Base-by-base conservation (phyloP, 2,113 vertebrate species). In the Tor tambroides region DNA sequence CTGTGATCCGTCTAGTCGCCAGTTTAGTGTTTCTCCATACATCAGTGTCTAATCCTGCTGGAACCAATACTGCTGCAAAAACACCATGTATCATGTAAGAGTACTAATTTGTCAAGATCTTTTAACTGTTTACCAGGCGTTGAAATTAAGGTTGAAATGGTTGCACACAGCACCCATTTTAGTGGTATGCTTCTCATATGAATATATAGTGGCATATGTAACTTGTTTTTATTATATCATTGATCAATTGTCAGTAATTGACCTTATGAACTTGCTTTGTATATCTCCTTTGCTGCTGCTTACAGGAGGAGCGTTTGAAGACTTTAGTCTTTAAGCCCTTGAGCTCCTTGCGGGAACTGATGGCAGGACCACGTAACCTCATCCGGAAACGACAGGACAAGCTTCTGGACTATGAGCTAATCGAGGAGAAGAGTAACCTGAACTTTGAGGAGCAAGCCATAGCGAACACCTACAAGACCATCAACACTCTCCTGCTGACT, bases 351-450 rank as follows among this genome's bases (percentile, higher is more conserved):
- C 92, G 94, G 4, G 96, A 94, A 92, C 95, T 95, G 91, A 93
- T 98, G 86, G 92, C 89, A 0, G 97, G 98, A 1, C 98, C 98
- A 10, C 96, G 95, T 87, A 98, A 98, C 89, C 95, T 99, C 87
- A 97, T 99, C 91, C 95, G 89, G 89, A 99, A 99, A 87, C 95
- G 97, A 5, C 93, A 96, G 88, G 95, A 98, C 94, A 99, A 99
- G 89, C 95, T 97, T 54, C 93, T 98, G 23, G 98, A 99, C 94
- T 99, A 96, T 0, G 96, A 97, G 88, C 85, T 95, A 89, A 93
- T 98, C 1, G 96, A 97, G 80, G 95, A 96, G 88, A 96, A 97
- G 86, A 89, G 92, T 87, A 96, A 92, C 0, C 91, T 97, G 89
- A 98, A 91, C 0, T 99, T 96, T 0, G 96, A 98, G 0, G 98